Percentiles rank a stretch among this genome's conserved stretches.
Evolutionary conservation across 2,888 invertebrate species (phyloP).

Genomic region (Leucophenga maculata): DNA sequence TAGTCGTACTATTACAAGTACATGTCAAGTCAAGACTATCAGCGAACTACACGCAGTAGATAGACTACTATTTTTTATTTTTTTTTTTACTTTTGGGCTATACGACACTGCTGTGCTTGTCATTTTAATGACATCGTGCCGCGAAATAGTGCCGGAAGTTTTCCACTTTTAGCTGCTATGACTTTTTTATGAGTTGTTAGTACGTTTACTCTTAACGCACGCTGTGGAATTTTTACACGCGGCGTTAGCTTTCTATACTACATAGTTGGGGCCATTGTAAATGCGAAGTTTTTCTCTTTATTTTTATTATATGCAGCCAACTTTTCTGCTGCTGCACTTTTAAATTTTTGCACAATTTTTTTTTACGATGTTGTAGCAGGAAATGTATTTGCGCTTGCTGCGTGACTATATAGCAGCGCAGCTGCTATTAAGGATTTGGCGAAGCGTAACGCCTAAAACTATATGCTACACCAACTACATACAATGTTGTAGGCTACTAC

Average conservation of each 20-base stretch:
- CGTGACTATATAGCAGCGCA: too few species aligned
- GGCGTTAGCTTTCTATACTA: background rate
- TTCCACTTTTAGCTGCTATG: conserved; percentile 60
- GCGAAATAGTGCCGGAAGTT: conserved; percentile 52
- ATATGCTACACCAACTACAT: too few species aligned
- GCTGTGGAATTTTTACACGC: conserved; percentile 35
- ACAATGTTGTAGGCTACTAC: too few species aligned
- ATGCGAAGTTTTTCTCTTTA: background rate
- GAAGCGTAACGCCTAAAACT: too few species aligned
- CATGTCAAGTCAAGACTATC: too few species aligned
- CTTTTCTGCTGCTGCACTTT: conserved; percentile 16
- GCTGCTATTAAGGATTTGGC: too few species aligned
- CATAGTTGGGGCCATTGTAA: background rate
- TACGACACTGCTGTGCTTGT: conserved; percentile 18
- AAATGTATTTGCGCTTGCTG: too few species aligned
- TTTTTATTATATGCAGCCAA: conserved; percentile 28
- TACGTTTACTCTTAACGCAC: conserved; percentile 31
- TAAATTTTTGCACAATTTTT: background rate
- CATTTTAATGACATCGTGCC: conserved; percentile 39
- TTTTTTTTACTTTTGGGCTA: conserved; percentile 8
- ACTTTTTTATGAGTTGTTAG: conserved; percentile 52
- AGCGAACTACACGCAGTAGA: too few species aligned
- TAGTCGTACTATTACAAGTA: too few species aligned
- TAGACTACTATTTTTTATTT: background rate
- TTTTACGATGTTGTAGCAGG: background rate